phyloP scores from a whole-genome alignment of 2,113 vertebrate genomes.

The Cyprinodon brontotheroides region DNA sequence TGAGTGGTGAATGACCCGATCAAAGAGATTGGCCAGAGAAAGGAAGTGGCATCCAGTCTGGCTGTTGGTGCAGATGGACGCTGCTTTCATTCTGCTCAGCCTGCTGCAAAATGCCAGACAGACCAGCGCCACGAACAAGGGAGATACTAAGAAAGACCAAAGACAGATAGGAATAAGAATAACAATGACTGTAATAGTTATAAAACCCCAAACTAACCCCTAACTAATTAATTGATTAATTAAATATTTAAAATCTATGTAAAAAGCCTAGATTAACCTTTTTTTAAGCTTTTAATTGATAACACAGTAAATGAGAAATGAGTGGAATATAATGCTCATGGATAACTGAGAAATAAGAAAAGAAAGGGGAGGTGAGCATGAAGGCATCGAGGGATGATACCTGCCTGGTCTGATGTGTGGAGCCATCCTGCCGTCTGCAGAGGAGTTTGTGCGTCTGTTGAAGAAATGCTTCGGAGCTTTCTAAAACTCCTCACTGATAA shows the following conservation, averaged over 20 bases:
- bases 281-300: background rate
- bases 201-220: background rate
- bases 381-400: background rate
- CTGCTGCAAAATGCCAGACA: constrained; percentile 41
- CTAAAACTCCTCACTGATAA: constrained; percentile 19
- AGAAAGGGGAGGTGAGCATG: background rate
- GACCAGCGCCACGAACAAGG: constrained; percentile 32
- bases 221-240: background rate
- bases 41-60: constrained; percentile 66
- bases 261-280: background rate
- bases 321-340: background rate
- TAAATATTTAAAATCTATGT: background rate
- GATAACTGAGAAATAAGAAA: background rate
- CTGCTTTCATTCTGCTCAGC: constrained; percentile 25
- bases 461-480: constrained; percentile 12
- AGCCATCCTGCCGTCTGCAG: constrained; percentile 52
- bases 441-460: background rate
- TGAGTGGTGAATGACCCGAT: constrained; percentile 83
- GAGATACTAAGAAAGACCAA: constrained; percentile 13
- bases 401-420: constrained; percentile 67
- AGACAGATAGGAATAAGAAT: background rate
- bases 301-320: background rate
- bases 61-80: constrained; percentile 63
- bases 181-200: background rate
- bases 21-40: constrained; percentile 78